Conservation (phyloP, 2,113 vertebrate species). For the Nestor notabilis region DNA sequence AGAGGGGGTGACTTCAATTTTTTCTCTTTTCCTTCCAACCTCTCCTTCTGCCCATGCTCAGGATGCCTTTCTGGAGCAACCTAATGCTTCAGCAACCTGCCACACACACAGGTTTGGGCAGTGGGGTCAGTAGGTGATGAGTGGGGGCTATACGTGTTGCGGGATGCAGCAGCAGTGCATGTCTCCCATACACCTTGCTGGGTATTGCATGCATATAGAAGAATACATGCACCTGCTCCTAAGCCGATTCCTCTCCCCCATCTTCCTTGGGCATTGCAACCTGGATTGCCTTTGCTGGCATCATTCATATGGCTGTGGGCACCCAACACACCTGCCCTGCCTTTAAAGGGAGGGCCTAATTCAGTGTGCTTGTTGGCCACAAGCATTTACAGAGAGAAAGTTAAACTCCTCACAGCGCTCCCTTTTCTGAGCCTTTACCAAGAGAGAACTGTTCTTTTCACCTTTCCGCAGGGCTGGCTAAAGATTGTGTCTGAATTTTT, state of each 20-base stretch:
- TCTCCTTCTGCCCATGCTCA: neutral
- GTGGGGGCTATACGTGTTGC: fast-evolving
- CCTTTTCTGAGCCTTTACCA: neutral
- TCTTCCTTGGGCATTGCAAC: neutral
- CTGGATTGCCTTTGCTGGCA: neutral
- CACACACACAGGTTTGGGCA: neutral
- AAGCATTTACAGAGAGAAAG: neutral
- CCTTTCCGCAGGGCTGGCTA: neutral
- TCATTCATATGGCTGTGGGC: fast-evolving
- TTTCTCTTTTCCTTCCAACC: neutral
- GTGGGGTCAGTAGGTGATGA: neutral
- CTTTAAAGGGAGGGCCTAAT: neutral
- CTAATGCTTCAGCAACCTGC: neutral
- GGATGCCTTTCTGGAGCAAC: neutral
- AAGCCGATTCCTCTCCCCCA: neutral
- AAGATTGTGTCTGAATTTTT: neutral
- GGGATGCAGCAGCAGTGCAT: fast-evolving
- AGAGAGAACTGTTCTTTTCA: neutral
- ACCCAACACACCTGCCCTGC: neutral
- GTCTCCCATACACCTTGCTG: neutral
- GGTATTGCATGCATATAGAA: neutral
- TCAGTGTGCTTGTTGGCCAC: neutral
- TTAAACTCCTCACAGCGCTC: neutral
- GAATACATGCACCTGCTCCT: neutral
- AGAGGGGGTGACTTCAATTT: neutral